Percentiles rank a stretch among this genome's conserved stretches.
Conservation (phyloP, 2,113 vertebrate species). For the Cavia aperea region DNA sequence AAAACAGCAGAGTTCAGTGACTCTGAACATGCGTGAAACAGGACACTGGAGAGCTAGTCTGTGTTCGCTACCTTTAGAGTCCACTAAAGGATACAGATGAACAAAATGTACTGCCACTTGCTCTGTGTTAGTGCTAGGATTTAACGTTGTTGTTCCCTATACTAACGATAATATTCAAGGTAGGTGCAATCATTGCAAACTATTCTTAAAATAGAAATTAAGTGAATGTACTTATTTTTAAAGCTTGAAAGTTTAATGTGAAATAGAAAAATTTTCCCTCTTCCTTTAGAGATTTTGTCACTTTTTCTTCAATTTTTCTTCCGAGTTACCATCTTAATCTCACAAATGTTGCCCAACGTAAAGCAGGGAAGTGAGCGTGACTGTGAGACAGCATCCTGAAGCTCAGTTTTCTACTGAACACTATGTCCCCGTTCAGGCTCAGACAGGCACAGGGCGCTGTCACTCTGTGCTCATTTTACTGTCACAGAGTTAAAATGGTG, state of each 20-base stretch:
- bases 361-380: not conserved
- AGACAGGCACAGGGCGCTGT: not conserved
- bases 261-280: not conserved
- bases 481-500: not conserved
- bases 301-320: not conserved
- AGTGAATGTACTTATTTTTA: not conserved
- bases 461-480: too few species aligned
- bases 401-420: not conserved
- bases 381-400: not conserved
- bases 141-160: not conserved
- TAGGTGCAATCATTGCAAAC: not conserved
- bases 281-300: not conserved
- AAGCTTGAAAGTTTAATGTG: not conserved
- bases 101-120: not conserved
- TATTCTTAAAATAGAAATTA: not conserved
- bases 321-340: not conserved
- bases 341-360: not conserved
- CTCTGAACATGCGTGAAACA: not conserved
- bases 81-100: not conserved
- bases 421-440: not conserved
- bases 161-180: not conserved
- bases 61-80: not conserved
- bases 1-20: not conserved
- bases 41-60: not conserved
- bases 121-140: not conserved